Conservation (phyloP, 2,797 vertebrate species). For the Silurus aristotelis region DNA sequence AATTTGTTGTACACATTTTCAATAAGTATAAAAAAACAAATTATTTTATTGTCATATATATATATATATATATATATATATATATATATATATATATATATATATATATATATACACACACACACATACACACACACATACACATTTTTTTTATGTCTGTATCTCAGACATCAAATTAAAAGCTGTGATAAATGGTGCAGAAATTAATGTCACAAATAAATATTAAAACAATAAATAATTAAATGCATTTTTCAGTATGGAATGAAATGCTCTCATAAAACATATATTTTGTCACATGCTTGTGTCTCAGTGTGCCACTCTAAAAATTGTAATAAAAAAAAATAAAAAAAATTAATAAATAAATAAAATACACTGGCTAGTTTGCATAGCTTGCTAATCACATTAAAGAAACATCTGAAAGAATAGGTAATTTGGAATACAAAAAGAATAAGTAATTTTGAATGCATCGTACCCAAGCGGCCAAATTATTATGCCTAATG, state of each 20-base stretch:
- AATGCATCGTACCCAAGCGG: constrained; percentile 77
- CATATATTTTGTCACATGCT: constrained; percentile 7
- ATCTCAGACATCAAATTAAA: neutral
- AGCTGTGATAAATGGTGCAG: too few relatives aligned
- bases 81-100: too few relatives aligned
- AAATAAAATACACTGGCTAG: constrained; percentile 74
- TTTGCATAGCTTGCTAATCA: constrained; percentile 73
- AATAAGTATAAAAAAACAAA: too few relatives aligned
- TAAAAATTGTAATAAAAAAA: constrained; percentile 3
- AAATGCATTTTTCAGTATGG: neutral
- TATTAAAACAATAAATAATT: neutral
- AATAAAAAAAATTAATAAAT: constrained; percentile 44
- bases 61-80: too few relatives aligned
- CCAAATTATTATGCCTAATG: constrained; percentile 84
- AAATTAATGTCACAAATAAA: neutral
- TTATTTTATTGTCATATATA: too few relatives aligned
- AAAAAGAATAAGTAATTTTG: constrained; percentile 84
- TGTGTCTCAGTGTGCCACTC: neutral
- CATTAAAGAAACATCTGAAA: constrained; percentile 81
- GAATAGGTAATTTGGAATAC: constrained; percentile 83
- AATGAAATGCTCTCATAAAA: neutral
- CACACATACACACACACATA: too few relatives aligned
- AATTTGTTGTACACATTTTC: too few relatives aligned
- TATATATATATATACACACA: too few relatives aligned
- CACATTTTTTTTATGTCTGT: too few relatives aligned